phyloP scores from a whole-genome alignment of 1,140 invertebrate genomes.

The Trichomalopsis sarcophagae region DNA sequence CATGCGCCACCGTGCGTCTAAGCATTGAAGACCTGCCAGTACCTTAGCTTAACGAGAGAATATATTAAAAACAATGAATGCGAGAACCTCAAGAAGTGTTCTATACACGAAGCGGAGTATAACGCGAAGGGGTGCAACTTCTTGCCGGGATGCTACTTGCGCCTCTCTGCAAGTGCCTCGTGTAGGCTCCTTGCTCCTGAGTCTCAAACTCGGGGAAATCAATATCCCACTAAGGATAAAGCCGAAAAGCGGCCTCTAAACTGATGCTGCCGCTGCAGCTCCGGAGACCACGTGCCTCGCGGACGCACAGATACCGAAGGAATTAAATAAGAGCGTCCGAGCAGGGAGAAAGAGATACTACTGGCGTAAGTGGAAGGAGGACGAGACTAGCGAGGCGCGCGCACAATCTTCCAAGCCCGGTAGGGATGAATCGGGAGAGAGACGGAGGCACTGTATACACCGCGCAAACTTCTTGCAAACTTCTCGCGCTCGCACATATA shows the following conservation, averaged over 20 bases:
- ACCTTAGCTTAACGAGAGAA: not conserved
- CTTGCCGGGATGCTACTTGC: not conserved
- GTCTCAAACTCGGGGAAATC: conserved; percentile 5
- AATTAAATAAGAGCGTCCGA: not conserved
- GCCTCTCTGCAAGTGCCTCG: no score
- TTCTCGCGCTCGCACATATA: conserved; percentile 34
- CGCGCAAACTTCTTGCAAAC: conserved; percentile 58
- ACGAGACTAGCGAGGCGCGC: not conserved
- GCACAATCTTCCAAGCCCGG: not conserved
- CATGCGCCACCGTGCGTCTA: not conserved
- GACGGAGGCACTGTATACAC: not conserved
- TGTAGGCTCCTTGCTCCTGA: no score
- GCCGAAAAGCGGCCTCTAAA: not conserved
- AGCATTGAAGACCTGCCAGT: not conserved
- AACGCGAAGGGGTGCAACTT: not conserved
- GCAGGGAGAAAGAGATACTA: not conserved
- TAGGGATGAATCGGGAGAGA: conserved; percentile 2
- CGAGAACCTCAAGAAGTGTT: not conserved
- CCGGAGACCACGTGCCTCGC: no score
- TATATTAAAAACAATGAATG: not conserved
- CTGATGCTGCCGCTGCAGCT: no score
- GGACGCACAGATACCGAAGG: no score
- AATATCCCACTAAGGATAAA: conserved; percentile 23
- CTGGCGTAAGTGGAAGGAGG: not conserved
- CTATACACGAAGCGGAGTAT: no score